Evolutionary conservation across 2,113 vertebrate species (phyloP).

Genomic region (Phyllopteryx taeniolatus): DNA sequence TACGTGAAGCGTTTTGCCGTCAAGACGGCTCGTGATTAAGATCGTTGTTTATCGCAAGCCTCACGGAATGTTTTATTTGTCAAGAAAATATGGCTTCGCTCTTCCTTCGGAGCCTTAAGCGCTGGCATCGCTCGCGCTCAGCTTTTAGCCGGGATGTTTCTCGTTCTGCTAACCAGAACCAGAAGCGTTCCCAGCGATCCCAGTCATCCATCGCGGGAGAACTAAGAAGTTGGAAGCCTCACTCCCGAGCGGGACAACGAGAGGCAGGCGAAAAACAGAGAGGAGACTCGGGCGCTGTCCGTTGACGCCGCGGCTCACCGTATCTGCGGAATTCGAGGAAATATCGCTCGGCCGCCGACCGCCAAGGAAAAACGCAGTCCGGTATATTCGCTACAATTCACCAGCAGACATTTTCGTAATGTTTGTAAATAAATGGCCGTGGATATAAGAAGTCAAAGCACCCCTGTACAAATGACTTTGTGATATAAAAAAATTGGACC

Average conservation of each 20-base stretch:
- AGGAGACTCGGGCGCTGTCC: slow-evolving; percentile 39
- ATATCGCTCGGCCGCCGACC: slow-evolving; percentile 25
- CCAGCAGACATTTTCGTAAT: no score
- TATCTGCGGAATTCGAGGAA: no score
- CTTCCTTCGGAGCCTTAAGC: slow-evolving; percentile 31
- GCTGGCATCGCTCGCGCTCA: slow-evolving; percentile 56
- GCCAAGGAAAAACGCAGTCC: not conserved
- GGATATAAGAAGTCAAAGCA: no score
- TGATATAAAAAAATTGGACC: no score
- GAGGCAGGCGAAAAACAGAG: slow-evolving; percentile 68
- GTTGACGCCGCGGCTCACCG: not conserved
- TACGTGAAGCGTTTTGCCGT: slow-evolving; percentile 14
- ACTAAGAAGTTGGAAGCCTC: slow-evolving; percentile 45
- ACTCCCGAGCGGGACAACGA: slow-evolving; percentile 54
- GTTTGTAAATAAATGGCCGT: no score
- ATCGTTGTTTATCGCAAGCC: slow-evolving; percentile 22
- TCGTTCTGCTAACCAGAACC: slow-evolving; percentile 79
- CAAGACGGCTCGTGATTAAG: slow-evolving; percentile 26
- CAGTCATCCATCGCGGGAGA: slow-evolving; percentile 73
- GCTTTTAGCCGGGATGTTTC: slow-evolving; percentile 48
- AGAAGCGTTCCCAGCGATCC: slow-evolving; percentile 77
- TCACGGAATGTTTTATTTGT: slow-evolving; percentile 14
- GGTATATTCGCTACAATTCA: no score
- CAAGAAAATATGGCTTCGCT: slow-evolving; percentile 20
- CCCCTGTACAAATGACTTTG: no score